Percentiles rank a stretch among this genome's conserved stretches.
Evolutionary conservation across 2,113 vertebrate genomes (phyloP).

Genomic region (Paedocypris sp.): DNA sequence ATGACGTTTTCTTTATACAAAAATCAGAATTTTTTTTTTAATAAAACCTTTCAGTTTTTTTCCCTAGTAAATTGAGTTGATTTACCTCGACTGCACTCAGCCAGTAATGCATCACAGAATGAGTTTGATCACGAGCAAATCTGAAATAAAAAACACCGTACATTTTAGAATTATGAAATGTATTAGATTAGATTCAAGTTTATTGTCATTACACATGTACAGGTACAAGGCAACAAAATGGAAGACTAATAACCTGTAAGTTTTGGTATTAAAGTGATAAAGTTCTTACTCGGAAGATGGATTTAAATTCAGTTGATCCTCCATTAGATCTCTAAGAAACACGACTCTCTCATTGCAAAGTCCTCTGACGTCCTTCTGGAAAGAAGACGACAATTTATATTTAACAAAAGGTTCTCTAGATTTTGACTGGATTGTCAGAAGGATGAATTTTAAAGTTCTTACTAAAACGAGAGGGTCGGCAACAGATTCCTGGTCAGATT

Average conservation of each 20-base stretch:
- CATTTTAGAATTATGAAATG: no score
- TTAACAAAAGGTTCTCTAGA: not conserved
- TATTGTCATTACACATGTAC: not conserved
- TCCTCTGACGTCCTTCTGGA: slow-evolving; percentile 50
- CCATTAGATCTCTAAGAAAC: slow-evolving; percentile 59
- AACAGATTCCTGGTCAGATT: slow-evolving; percentile 10
- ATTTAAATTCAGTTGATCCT: slow-evolving; percentile 43
- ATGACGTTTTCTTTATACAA: no score
- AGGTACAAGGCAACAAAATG: not conserved
- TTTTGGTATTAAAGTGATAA: not conserved
- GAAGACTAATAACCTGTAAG: not conserved
- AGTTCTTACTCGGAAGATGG: slow-evolving; percentile 43
- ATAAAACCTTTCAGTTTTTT: no score
- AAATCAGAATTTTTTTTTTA: no score
- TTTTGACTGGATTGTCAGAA: not conserved
- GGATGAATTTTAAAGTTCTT: no score
- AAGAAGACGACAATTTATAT: not conserved
- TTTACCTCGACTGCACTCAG: slow-evolving; percentile 65
- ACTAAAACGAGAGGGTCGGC: slow-evolving; percentile 59
- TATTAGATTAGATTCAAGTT: no score
- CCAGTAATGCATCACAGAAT: slow-evolving; percentile 64
- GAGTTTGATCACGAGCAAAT: slow-evolving; percentile 51
- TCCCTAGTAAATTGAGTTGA: not conserved
- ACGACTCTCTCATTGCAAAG: slow-evolving; percentile 53
- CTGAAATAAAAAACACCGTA: slow-evolving; percentile 38